Evolutionary conservation across 2,888 invertebrate genomes (phyloP).

Genomic region (Drosophila affinis): DNA sequence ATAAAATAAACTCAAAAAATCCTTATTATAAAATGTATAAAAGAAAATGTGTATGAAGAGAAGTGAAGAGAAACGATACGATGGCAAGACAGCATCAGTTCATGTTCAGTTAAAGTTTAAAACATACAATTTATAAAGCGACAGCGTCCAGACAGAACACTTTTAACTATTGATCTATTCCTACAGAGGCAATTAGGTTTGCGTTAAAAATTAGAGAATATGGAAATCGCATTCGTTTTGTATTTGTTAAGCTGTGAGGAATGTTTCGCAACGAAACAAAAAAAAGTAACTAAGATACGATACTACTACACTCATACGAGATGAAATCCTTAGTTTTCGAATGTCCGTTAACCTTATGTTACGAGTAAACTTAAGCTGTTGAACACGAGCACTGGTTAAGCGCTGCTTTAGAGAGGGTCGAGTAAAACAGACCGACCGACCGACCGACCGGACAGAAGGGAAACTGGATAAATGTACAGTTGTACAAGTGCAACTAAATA

Average conservation of each 20-base stretch:
- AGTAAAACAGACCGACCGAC: conserved; percentile 23
- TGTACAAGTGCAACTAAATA: conserved; percentile 19
- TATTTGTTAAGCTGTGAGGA: conserved; percentile 73
- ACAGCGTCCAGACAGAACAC: conserved; percentile 55
- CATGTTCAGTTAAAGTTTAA: conserved; percentile 29
- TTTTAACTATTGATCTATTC: conserved; percentile 61
- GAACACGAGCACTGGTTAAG: conserved; percentile 30
- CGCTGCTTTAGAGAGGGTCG: conserved; percentile 42
- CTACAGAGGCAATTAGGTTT: conserved; percentile 59
- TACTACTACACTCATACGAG: conserved; percentile 39
- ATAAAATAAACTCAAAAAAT: conserved; percentile 19
- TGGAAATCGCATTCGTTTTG: conserved; percentile 44
- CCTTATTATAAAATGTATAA: conserved; percentile 23
- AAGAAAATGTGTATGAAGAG: conserved; percentile 1
- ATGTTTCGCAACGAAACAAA: conserved; percentile 78
- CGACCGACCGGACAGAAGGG: conserved; percentile 8
- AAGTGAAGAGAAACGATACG: conserved; percentile 1
- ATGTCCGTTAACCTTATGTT: conserved; percentile 53
- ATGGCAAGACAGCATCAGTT: conserved; percentile 18
- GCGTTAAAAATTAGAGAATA: conserved; percentile 33
- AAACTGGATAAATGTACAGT: conserved; percentile 10
- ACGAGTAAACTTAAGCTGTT: conserved; percentile 48
- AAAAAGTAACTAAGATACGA: conserved; percentile 42
- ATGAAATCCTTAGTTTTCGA: conserved; percentile 55
- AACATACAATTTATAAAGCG: conserved; percentile 22